Conservation (phyloP, 1,140 invertebrate genomes). For the Drosophila bipectinata region DNA sequence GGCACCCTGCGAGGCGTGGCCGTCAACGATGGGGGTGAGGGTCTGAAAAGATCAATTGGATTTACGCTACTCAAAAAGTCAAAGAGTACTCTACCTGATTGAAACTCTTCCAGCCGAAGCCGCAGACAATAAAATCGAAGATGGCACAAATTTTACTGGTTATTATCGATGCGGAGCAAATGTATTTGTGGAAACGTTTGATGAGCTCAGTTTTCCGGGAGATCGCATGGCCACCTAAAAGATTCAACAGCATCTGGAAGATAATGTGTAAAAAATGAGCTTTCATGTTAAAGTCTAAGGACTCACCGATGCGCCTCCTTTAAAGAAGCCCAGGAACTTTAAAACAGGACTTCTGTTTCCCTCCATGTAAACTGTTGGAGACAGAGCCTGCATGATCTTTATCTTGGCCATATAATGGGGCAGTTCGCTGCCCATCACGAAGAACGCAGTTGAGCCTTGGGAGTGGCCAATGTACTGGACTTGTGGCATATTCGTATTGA, state of each 20-base stretch:
- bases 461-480: conserved; percentile 84
- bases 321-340: conserved; percentile 27
- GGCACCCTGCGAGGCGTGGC: conserved; percentile 46
- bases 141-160: conserved; percentile 44
- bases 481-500: conserved; percentile 82
- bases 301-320: conserved; percentile 33
- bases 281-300: background rate
- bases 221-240: conserved; percentile 38
- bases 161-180: background rate
- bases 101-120: conserved; percentile 47
- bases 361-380: conserved; percentile 84
- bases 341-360: conserved; percentile 42
- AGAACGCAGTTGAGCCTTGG: conserved; percentile 86
- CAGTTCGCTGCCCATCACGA: conserved; percentile 87
- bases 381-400: conserved; percentile 86
- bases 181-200: conserved; percentile 4
- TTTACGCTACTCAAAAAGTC: background rate
- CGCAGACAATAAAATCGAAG: conserved; percentile 52
- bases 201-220: conserved; percentile 22
- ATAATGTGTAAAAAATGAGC: background rate
- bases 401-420: conserved; percentile 88
- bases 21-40: conserved; percentile 26
- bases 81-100: conserved; percentile 23
- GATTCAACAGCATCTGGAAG: conserved; percentile 24
- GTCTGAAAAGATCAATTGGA: conserved; percentile 22